phyloP scores from a whole-genome alignment of 2,113 vertebrate genomes.

The Vombatus ursinus region DNA sequence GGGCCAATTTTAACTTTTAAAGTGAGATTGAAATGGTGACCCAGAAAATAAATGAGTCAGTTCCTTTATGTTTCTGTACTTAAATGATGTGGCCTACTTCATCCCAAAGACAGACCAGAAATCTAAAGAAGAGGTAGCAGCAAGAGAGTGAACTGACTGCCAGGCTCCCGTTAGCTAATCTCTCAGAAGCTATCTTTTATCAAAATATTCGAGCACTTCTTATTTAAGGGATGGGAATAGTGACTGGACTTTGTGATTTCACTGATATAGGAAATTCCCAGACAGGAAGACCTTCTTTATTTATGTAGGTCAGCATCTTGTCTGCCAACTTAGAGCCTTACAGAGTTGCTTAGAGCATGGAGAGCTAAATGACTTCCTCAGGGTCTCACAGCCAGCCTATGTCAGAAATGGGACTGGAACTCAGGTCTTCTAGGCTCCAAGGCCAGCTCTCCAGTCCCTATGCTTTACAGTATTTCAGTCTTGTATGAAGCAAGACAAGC shows the following conservation, averaged over 20 bases:
- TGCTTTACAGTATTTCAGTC: background rate
- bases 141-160: background rate
- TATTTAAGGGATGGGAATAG: background rate
- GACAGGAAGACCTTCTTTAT: background rate
- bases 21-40: constrained; percentile 37
- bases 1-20: constrained; percentile 44
- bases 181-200: background rate
- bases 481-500: background rate
- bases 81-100: background rate
- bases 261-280: background rate
- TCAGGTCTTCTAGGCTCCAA: background rate
- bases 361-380: background rate
- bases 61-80: constrained; percentile 5
- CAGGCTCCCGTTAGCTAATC: background rate
- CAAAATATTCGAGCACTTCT: background rate
- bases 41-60: background rate
- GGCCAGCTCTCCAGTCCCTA: background rate
- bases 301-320: background rate
- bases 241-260: background rate
- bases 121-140: background rate
- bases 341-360: background rate
- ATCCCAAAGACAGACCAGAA: background rate
- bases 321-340: background rate
- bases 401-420: background rate
- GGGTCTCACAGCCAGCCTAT: background rate